Base-by-base conservation (phyloP, 2,888 invertebrate genomes). In the Amphipoea oculea region DNA sequence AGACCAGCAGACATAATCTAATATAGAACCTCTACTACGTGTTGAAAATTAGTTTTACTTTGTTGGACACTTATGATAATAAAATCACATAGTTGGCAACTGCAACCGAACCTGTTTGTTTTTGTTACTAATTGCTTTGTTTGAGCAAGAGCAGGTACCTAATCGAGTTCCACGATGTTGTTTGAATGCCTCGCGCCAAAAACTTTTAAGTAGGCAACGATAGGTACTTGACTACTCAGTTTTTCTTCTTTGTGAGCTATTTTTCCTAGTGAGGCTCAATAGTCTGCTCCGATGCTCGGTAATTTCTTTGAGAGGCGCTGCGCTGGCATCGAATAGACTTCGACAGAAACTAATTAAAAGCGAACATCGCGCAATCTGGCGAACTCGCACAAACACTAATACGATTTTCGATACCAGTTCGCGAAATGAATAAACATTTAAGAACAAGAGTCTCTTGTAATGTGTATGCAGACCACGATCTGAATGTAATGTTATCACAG, bases 271-370 rank as follows among this genome's bases (percentile, higher is more conserved):
- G 83, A 73, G 87, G 82, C 85, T 88, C 84, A 83, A 88, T 84
- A 83, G 87, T 78, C 81, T 45, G 83, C 79, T 77, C 84, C 86
- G 86, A 84, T 86, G 86, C 85, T 91, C 86, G 83, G 91, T 92
- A 94, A 94, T 94, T 94, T 94, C 94, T 94, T 94, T 93, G 92
- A 92, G 91, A 92, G 90, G 88, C 90, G 92, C 93, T 92, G 90
- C 88, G 92, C 91, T 91, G 88, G 90, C 93, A 91, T 91, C 89
- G 89, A 90, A 89, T 89, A 91, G 91, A 92, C 92, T 93, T 93
- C 92, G 91, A 94, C 93, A 93, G 93, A 93, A 94, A 95, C 94
- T 95, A 95, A 95, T 95, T 95, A 95, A 95, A 93, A 93, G 88
- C 88, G 94, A 94, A 95, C 94, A 95, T 93, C 91, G 93, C 85